A percentile compares a stretch with the other conserved stretches of the same genome.
Evolutionary conservation across 2,113 vertebrate species (phyloP).

Genomic region (Callipepla squamata): DNA sequence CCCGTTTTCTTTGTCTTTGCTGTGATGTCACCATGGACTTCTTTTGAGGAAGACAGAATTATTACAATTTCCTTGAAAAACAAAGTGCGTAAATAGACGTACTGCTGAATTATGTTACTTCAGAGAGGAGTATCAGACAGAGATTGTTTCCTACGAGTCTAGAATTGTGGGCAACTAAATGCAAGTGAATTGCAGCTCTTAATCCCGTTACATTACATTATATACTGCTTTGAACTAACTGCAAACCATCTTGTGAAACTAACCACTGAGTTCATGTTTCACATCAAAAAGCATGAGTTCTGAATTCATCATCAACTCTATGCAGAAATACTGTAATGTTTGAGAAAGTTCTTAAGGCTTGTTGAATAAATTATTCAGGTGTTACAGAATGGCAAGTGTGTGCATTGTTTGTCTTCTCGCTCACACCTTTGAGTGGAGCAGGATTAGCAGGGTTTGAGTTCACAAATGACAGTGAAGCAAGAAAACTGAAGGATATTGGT

Average conservation of each 20-base stretch:
- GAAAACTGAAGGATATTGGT: neutral
- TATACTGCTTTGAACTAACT: neutral
- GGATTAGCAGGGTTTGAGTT: neutral
- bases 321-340: neutral
- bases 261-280: neutral
- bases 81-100: neutral
- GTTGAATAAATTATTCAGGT: constrained; percentile 15
- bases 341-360: neutral
- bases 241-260: neutral
- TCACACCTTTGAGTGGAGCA: neutral
- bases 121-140: neutral
- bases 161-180: neutral
- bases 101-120: neutral
- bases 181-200: neutral
- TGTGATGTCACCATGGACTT: neutral
- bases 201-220: neutral
- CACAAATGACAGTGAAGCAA: neutral
- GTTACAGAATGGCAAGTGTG: neutral
- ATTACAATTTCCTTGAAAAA: neutral
- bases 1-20: neutral
- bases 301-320: neutral
- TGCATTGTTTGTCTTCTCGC: neutral
- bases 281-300: neutral
- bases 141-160: neutral
- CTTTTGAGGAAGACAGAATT: neutral